Evolutionary conservation across 2,797 vertebrate species (phyloP).

Genomic region (Macroramphosus scolopax): DNA sequence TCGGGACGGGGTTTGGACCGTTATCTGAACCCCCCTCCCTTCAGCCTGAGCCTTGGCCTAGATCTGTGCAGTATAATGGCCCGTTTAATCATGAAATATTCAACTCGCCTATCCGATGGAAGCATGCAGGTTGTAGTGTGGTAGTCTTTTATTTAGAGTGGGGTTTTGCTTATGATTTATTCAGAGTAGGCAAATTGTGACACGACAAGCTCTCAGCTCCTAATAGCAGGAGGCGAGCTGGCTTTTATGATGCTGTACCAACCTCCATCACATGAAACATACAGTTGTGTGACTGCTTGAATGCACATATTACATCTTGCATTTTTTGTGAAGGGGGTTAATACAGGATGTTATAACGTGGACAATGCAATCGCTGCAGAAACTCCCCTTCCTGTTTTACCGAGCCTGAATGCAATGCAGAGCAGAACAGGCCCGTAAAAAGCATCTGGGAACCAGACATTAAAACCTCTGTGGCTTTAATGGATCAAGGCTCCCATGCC

Average conservation of each 20-base stretch:
- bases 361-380: conserved; percentile 72
- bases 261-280: conserved; percentile 1
- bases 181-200: conserved; percentile 55
- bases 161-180: conserved; percentile 63
- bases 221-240: conserved; percentile 19
- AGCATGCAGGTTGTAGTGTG: conserved; percentile 55
- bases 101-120: conserved; percentile 54
- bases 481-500: conserved; percentile 54
- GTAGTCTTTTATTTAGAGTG: conserved; percentile 59
- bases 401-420: conserved; percentile 43
- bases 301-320: conserved; percentile 29
- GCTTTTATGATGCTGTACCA: conserved; percentile 35
- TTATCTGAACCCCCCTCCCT: conserved; percentile 65
- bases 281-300: conserved; percentile 25
- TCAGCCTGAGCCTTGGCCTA: conserved; percentile 71
- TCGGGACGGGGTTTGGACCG: conserved; percentile 68
- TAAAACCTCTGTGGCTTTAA: conserved; percentile 57
- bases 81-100: conserved; percentile 78
- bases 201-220: conserved; percentile 26
- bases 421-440: conserved; percentile 57
- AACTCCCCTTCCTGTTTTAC: conserved; percentile 74
- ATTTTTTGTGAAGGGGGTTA: conserved; percentile 20
- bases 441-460: conserved; percentile 76
- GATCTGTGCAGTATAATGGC: conserved; percentile 70
- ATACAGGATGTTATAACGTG: conserved; percentile 76